Base-by-base conservation (phyloP, 2,888 invertebrate species). In the Pyrrhia umbra region DNA sequence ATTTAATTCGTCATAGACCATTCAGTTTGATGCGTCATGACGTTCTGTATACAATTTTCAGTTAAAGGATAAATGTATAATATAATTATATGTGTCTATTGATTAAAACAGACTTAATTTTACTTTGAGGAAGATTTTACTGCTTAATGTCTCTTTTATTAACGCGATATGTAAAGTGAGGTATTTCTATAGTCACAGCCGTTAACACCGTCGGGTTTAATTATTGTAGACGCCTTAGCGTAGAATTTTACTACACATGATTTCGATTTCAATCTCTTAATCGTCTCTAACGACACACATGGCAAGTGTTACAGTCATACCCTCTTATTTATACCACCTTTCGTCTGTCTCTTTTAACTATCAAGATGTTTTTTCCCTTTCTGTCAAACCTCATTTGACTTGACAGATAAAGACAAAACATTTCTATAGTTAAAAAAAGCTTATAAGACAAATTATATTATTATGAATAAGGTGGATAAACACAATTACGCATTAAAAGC, bases 1-100 rank as follows among this genome's bases (percentile, higher is more conserved):
- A 68, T 76, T 76, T 68, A 74, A 78, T 78, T 75, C 40, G 37
- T 66, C 70, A 70, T 68, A 76, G 63, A 61, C 58, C 27, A 46
- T 77, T 63, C 42, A 42, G 42, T 60, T 42, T 21, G 13, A 49
- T 6, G 23, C 16, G 16, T n/a, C 16, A 43, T 15, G 16, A 13
- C 6, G 18, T n/a, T n/a, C n/a, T n/a, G n/a, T n/a, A n/a, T n/a
- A 40, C 13, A 34, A 23, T n/a, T 10, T 2, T 6, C 21, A n/a
- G 64, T 18, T 30, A 4, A 0, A 43, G 6, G 16, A 18, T 4
- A 27, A 37, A 57, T 57, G 25, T 42, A 8, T 10, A 30, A 9
- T 10, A 30, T 10, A 30, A 8, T 10, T 10, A 9, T 10, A 30
- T 10, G 13, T 9, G 9, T 10, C 2, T 3, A 13, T 30, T 6